These are phyloP conservation scores for Eremobia ochroleuca DNA, from an alignment of 2,888 invertebrate genomes.

Conservation along the genomic window DNA sequence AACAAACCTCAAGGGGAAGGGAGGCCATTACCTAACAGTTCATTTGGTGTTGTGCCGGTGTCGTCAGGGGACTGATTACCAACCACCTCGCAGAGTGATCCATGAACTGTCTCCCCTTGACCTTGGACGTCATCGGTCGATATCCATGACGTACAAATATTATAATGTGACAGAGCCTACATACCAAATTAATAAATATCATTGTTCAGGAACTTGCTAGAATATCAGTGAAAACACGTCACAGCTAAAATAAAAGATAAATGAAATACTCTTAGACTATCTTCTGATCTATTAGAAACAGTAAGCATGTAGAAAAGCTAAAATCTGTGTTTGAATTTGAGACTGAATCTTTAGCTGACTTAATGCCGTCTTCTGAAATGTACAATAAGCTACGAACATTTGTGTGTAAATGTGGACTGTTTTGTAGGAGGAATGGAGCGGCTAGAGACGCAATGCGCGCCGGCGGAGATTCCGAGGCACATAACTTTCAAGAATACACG, in stretches of 20 bases:
- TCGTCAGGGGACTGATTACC: conserved; percentile 67
- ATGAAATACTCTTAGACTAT: conserved; percentile 10
- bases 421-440: conserved; percentile 94
- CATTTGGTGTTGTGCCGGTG: conserved; percentile 72
- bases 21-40: conserved; percentile 70
- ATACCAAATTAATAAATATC: conserved; percentile 73
- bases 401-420: conserved; percentile 56
- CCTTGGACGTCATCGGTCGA: conserved; percentile 86
- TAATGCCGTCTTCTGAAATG: conserved; percentile 25
- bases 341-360: conserved; percentile 44
- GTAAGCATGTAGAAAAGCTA: conserved; percentile 56
- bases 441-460: conserved; percentile 91
- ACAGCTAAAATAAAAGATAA: conserved; percentile 28
- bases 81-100: conserved; percentile 72
- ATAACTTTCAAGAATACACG: conserved; percentile 98
- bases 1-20: conserved; percentile 68
- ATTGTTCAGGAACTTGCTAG: conserved; percentile 27
- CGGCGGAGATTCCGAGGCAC: conserved; percentile 93
- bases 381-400: conserved; percentile 32
- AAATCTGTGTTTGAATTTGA: conserved; percentile 40
- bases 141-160: conserved; percentile 79
- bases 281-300: conserved; percentile 40
- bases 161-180: conserved; percentile 61
- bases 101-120: conserved; percentile 79
- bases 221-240: conserved; percentile 63